Evolutionary conservation across 2,113 vertebrate genomes (phyloP), one percentile per base, ranked within the genome.

Genomic region (Pyxicephalus adspersus): DNA sequence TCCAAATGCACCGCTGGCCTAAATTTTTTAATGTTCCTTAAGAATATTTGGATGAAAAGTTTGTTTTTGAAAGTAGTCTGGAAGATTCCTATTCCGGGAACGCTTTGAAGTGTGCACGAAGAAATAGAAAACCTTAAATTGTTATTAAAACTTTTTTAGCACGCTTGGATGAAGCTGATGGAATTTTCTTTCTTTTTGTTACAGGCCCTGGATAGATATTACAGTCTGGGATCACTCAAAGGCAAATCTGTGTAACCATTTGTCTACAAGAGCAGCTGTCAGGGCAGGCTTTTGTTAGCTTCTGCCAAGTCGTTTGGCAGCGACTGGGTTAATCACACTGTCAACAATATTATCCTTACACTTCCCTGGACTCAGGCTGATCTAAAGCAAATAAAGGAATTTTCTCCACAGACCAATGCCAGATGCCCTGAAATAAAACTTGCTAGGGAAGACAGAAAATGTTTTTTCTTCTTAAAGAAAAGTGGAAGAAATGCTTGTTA

Each of bases 231-330:
- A 55, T 71, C 31, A 67, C 52, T 45, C 52, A 80, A 83, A 73
- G 83, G 79, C 23, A 29, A 11, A 23, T 11, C 70, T 70, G 71
- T 79, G 29, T 66, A 19, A 74, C 75, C 67, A 34, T 64, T 83
- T 73, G 23, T 51, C 60, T 78, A 29, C 84, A 84, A 88, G 85
- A 87, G 84, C 85, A 85, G 86, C 83, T 0, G 68, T 29, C 45
- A 29, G 25, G 31, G 28, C 75, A 54, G 17, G 28, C 51, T 9
- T 22, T 5, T 25, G 15, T 18, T 28, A 3, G 31, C 34, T 71
- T 60, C 16, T 6, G 45, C 54, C 64, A 26, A 68, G 52, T 38
- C 28, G 15, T 51, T 64, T 63, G 79, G 68, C 68, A 57, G 28
- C 64, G 25, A 64, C 20, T 29, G 58, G 68, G 77, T 80, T 81